Evolutionary conservation across 1,140 invertebrate species (phyloP), one percentile per base, ranked within the genome.

Genomic region (Drosophila bifasciata): DNA sequence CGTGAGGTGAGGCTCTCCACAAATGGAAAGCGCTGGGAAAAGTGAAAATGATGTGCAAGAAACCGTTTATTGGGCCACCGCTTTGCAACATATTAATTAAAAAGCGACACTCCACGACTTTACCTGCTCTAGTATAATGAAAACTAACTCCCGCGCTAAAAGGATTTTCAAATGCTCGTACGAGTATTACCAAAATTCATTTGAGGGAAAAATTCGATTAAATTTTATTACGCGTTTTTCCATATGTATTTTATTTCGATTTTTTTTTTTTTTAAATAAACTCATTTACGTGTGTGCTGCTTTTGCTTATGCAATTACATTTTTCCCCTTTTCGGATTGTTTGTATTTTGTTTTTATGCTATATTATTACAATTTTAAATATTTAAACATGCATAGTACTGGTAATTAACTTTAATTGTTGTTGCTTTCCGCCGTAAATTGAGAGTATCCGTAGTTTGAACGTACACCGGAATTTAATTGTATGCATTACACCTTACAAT

Each of bases 301-400:
- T 36, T 51, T 45, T 61, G 57, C 32, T 41, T 23, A 46, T 69
- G 58, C 63, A 79, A 73, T 73, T 71, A 49, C 57, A 74, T 44
- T 69, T 49, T 69, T 56, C 43, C 43, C 46, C 56, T 58, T 39
- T 60, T 52, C 51, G 40, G 49, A 67, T 71, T 66, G 53, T 75
- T 70, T 70, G 64, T 57, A 51, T 81, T 49, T 59, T 52, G 32
- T 41, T 61, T 21, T 1, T 21, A n/a, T n/a, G n/a, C n/a, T 48
- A 68, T 73, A 61, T 77, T 77, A 85, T 77, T 86, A 86, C 77
- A 80, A 75, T 75, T 86, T 88, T 81, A 88, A 81, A 77, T 88
- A 86, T 86, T 68, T 81, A 88, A 86, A 88, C 83, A 85, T 85
- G 76, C 81, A 86, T 74, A 77, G 68, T 77, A 80, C 44, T 69